These are phyloP conservation scores for Tuta absoluta DNA, from an alignment of 2,888 invertebrate species.

Conservation along the genomic window DNA sequence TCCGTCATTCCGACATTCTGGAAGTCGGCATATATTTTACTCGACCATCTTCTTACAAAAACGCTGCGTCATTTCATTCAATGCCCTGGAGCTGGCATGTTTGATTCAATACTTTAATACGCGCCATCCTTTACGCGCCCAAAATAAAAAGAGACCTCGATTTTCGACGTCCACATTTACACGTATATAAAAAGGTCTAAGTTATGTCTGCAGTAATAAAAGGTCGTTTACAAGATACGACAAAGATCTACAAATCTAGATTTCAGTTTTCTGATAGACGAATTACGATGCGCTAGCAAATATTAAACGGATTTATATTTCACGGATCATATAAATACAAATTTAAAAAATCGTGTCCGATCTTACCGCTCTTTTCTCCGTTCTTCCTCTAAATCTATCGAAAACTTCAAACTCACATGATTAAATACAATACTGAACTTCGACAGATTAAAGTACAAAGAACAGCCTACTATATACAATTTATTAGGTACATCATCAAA, in stretches of 20 bases:
- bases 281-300: too few relatives aligned
- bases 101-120: constrained; percentile 24
- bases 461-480: too few relatives aligned
- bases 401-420: too few relatives aligned
- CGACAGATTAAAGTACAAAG: too few relatives aligned
- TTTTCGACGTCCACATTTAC: constrained; percentile 41
- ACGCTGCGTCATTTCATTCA: constrained; percentile 8
- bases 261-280: background rate
- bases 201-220: constrained; percentile 30
- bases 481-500: too few relatives aligned
- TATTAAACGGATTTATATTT: too few relatives aligned
- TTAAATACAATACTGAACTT: too few relatives aligned
- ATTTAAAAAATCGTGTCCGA: too few relatives aligned
- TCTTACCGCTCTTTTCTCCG: too few relatives aligned
- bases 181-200: constrained; percentile 37
- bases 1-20: too few relatives aligned
- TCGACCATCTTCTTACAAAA: background rate
- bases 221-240: constrained; percentile 31
- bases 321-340: too few relatives aligned
- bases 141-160: constrained; percentile 35
- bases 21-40: background rate
- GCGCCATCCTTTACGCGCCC: constrained; percentile 14
- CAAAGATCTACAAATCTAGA: constrained; percentile 26
- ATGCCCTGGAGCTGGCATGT: background rate
- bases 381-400: too few relatives aligned